These are phyloP conservation scores for Cranoglanis bouderius DNA, from an alignment of 2,113 vertebrate genomes.

Conservation along the genomic window DNA sequence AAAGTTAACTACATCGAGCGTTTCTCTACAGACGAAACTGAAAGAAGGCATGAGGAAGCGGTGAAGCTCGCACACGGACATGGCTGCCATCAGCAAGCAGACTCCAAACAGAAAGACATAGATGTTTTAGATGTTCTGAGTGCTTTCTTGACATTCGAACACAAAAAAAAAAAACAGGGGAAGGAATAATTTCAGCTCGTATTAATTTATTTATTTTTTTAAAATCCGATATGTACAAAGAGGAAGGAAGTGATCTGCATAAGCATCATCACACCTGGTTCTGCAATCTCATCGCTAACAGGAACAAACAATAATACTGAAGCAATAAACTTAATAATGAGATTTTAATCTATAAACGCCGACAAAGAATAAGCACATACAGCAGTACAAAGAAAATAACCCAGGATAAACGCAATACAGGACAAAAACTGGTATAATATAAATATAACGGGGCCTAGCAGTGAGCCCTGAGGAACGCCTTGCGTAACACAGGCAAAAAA, in stretches of 20 bases:
- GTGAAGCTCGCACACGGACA: background rate
- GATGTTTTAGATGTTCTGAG: background rate
- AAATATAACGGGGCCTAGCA: background rate
- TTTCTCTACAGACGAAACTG: background rate
- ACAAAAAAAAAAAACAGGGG: background rate
- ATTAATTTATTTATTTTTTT: no score
- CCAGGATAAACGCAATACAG: background rate
- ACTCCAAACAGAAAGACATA: background rate
- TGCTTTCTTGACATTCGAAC: background rate
- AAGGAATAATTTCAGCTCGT: background rate
- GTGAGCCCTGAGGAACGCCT: background rate
- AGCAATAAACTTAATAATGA: background rate
- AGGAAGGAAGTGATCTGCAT: background rate
- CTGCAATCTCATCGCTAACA: background rate
- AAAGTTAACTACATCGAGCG: no score
- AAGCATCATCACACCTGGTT: background rate
- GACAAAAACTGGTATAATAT: background rate
- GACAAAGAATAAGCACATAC: background rate
- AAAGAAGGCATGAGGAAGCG: constrained; percentile 41
- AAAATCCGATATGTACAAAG: background rate
- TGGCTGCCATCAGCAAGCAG: background rate
- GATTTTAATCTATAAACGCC: background rate
- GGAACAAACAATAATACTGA: background rate
- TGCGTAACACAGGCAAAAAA: background rate
- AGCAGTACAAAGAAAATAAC: background rate